A percentile compares a stretch with the other conserved stretches of the same genome.
phyloP scores from a whole-genome alignment of 2,797 vertebrate genomes.

The Melanotaenia trifasciata region DNA sequence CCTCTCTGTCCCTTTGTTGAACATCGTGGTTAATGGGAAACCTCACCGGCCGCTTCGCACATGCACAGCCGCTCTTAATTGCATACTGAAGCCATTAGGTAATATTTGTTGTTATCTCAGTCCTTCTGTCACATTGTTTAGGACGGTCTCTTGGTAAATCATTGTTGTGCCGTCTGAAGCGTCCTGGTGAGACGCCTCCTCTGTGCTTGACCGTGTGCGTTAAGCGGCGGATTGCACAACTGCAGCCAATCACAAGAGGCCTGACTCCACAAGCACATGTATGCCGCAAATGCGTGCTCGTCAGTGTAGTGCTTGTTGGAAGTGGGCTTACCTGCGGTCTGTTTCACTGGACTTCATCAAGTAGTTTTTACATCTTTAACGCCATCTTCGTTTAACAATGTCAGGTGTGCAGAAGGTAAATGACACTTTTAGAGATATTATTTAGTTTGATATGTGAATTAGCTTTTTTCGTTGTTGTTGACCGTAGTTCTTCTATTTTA shows the following conservation, averaged over 20 bases:
- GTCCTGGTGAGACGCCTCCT: background rate
- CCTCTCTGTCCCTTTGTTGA: background rate
- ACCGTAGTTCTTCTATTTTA: background rate
- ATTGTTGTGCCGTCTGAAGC: slow-evolving; percentile 1
- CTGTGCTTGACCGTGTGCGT: background rate
- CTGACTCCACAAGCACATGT: background rate
- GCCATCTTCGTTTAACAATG: slow-evolving; percentile 43
- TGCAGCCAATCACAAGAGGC: slow-evolving; percentile 38
- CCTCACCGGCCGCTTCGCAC: background rate
- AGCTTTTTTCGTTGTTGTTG: background rate
- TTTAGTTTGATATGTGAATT: background rate
- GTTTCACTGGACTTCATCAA: slow-evolving; percentile 5
- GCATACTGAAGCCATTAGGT: background rate
- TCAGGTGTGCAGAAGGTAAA: slow-evolving; percentile 68
- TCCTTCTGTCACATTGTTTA: background rate
- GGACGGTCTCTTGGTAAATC: background rate
- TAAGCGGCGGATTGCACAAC: slow-evolving; percentile 9
- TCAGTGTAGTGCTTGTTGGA: background rate
- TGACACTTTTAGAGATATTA: too few species aligned
- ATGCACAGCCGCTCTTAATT: slow-evolving; percentile 7
- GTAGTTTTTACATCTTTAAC: background rate
- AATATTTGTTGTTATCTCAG: background rate
- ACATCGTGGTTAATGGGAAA: background rate
- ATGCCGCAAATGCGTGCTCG: background rate
- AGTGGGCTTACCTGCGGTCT: background rate